Conservation (phyloP, 2,797 vertebrate genomes). For the Lepilemur septentrionalis region DNA sequence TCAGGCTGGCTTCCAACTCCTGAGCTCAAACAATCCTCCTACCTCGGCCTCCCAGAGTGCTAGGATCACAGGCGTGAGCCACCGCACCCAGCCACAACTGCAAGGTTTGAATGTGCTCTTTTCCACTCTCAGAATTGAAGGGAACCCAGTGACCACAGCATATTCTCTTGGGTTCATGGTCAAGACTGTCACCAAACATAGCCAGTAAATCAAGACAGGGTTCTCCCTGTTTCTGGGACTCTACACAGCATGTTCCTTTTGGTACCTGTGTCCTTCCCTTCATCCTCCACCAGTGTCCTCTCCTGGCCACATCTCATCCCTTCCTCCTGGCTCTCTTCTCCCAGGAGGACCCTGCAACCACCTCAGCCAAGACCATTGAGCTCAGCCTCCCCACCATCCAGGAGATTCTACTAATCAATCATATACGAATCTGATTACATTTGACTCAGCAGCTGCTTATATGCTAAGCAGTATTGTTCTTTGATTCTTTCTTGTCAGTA, state of each 20-base stretch:
- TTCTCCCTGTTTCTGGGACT: not conserved
- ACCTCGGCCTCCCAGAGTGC: too few species aligned
- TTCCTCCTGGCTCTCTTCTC: not conserved
- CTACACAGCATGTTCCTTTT: not conserved
- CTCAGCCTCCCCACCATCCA: not conserved
- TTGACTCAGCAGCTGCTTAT: not conserved
- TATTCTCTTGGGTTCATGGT: not conserved
- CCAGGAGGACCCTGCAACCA: not conserved
- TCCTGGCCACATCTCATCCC: not conserved
- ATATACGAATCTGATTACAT: not conserved
- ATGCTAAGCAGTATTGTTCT: not conserved
- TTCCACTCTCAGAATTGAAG: not conserved
- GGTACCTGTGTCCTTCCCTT: not conserved
- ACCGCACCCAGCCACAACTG: too few species aligned
- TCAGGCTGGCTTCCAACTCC: too few species aligned
- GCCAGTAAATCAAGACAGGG: not conserved
- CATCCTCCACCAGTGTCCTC: not conserved
- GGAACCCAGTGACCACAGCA: not conserved
- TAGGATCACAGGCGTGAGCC: too few species aligned
- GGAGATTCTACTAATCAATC: not conserved
- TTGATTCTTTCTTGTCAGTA: not conserved
- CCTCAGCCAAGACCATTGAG: not conserved
- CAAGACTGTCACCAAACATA: not conserved
- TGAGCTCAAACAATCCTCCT: too few species aligned
- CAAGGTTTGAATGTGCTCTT: not conserved